Evolutionary conservation across 2,888 invertebrate species (phyloP).

Genomic region (Acutogordius australiensis): DNA sequence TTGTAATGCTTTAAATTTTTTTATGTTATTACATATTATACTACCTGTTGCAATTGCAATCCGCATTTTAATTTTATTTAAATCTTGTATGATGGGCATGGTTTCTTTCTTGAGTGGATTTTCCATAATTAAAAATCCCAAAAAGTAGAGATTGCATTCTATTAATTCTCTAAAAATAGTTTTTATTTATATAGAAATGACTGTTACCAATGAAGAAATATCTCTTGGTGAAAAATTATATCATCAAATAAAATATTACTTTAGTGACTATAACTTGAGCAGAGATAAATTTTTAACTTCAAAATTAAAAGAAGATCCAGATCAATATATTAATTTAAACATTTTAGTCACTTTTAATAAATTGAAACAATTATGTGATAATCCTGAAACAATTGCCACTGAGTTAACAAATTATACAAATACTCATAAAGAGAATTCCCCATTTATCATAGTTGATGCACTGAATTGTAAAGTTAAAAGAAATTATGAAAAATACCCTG

Average conservation of each 20-base stretch:
- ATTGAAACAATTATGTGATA: background rate
- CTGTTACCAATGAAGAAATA: background rate
- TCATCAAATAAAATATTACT: background rate
- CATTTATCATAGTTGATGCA: background rate
- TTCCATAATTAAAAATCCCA: constrained; percentile 8
- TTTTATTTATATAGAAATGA: too few species aligned
- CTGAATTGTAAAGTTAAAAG: background rate
- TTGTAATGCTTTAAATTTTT: background rate
- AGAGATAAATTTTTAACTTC: background rate
- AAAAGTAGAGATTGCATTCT: background rate
- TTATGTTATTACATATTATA: background rate
- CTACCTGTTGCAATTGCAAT: constrained; percentile 1
- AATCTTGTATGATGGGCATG: constrained; percentile 1
- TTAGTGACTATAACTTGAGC: constrained; percentile 2
- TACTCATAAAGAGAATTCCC: background rate
- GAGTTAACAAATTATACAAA: background rate
- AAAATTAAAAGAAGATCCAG: background rate
- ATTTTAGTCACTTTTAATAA: background rate
- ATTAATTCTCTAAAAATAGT: background rate
- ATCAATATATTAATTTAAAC: background rate
- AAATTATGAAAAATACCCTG: background rate
- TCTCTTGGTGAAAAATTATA: background rate
- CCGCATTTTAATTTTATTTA: background rate
- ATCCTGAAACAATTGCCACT: background rate
- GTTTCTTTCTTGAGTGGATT: background rate